Evolutionary conservation across 2,888 invertebrate genomes (phyloP).

Genomic region (Druceiella hillmani): DNA sequence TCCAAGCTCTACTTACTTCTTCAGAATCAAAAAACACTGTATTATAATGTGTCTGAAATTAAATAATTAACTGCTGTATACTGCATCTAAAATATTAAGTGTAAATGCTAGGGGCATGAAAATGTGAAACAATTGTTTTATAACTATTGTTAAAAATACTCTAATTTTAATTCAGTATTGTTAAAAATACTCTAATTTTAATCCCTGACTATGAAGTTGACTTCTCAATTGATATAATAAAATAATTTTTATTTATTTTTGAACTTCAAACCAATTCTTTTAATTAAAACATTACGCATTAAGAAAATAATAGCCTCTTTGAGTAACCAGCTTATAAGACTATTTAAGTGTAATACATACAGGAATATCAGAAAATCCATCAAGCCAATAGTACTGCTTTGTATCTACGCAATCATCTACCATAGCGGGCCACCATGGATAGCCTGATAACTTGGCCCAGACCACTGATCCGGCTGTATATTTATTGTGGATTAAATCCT

Average conservation of each 20-base stretch:
- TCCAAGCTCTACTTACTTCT: constrained; percentile 44
- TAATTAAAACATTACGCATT: too few species aligned
- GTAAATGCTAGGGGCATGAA: too few species aligned
- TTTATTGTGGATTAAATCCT: constrained; percentile 51
- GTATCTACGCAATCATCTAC: constrained; percentile 62
- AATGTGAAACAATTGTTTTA: too few species aligned
- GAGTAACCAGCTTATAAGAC: neutral
- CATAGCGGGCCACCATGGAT: constrained; percentile 71
- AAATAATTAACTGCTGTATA: constrained; percentile 7
- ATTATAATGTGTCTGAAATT: constrained; percentile 51
- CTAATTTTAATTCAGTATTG: too few species aligned
- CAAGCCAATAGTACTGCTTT: constrained; percentile 55
- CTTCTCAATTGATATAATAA: too few species aligned
- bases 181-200: too few species aligned
- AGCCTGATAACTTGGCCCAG: constrained; percentile 55
- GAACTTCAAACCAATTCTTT: too few species aligned
- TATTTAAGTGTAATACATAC: constrained; percentile 34
- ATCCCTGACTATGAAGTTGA: too few species aligned
- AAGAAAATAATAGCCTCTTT: too few species aligned
- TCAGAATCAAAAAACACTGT: constrained; percentile 48
- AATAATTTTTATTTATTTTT: too few species aligned
- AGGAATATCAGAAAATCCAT: constrained; percentile 49
- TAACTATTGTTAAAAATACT: too few species aligned
- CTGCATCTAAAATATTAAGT: too few species aligned
- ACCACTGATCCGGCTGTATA: constrained; percentile 63